phyloP scores from a whole-genome alignment of 2,888 invertebrate genomes.

The Polydesmus complanatus region DNA sequence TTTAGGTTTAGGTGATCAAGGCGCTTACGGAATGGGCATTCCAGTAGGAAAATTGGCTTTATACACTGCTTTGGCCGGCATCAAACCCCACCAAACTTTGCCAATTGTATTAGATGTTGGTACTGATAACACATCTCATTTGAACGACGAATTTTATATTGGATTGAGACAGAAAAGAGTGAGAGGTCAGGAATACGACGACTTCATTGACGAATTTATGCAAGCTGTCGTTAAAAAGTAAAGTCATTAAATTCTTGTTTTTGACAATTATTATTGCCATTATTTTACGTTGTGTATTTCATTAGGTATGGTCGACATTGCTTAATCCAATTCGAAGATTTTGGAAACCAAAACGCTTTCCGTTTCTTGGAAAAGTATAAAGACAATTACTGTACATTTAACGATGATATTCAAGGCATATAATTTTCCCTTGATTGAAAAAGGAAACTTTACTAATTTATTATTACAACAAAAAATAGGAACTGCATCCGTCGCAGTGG shows the following conservation, averaged over 20 bases:
- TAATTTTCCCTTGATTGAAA: background rate
- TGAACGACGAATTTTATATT: slow-evolving; percentile 90
- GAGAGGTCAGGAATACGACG: slow-evolving; percentile 73
- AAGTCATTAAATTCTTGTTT: background rate
- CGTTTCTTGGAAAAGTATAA: slow-evolving; percentile 79
- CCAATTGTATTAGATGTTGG: slow-evolving; percentile 91
- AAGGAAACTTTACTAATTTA: slow-evolving; percentile 2
- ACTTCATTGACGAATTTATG: slow-evolving; percentile 96
- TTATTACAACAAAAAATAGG: slow-evolving; percentile 21
- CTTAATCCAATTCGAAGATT: slow-evolving; percentile 84
- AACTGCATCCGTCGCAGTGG: slow-evolving; percentile 89
- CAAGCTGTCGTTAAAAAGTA: slow-evolving; percentile 54
- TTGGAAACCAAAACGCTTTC: slow-evolving; percentile 95
- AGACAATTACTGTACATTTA: slow-evolving; percentile 81
- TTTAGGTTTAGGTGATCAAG: slow-evolving; percentile 90
- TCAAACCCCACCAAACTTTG: slow-evolving; percentile 86
- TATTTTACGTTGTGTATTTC: slow-evolving; percentile 11
- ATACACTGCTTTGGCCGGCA: slow-evolving; percentile 93
- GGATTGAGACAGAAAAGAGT: slow-evolving; percentile 75
- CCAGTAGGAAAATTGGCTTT: slow-evolving; percentile 93
- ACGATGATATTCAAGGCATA: slow-evolving; percentile 92
- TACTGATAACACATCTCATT: slow-evolving; percentile 68
- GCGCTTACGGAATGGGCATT: slow-evolving; percentile 97
- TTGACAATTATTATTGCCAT: background rate
- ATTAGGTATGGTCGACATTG: slow-evolving; percentile 38